These are phyloP conservation scores for Elaeidobius kamerunicus DNA, from an alignment of 2,888 invertebrate genomes.

Conservation along the genomic window DNA sequence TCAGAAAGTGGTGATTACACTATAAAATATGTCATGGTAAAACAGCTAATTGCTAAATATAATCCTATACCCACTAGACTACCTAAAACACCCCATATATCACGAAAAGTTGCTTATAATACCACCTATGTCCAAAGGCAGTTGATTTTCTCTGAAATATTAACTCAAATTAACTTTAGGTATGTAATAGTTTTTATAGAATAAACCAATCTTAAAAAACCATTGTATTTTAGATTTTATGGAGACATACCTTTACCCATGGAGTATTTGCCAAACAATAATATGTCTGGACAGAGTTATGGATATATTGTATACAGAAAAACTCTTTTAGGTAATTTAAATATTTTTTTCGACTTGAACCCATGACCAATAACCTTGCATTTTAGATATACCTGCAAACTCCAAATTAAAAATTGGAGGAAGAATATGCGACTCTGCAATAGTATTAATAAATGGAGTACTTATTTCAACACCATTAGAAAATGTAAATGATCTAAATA, in stretches of 20 bases:
- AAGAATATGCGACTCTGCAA: slow-evolving; percentile 51
- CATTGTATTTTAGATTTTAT: slow-evolving; percentile 9
- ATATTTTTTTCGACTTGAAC: not conserved
- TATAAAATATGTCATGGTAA: slow-evolving; percentile 65
- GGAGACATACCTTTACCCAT: slow-evolving; percentile 36
- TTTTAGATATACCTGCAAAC: slow-evolving; percentile 35
- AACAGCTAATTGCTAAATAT: slow-evolving; percentile 50
- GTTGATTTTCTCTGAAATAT: slow-evolving; percentile 3
- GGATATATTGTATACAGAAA: slow-evolving; percentile 56
- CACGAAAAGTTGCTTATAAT: slow-evolving; percentile 3
- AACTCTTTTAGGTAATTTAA: slow-evolving; percentile 22
- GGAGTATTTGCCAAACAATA: slow-evolving; percentile 47
- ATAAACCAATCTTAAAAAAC: no score
- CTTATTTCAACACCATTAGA: slow-evolving; percentile 43
- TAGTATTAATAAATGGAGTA: slow-evolving; percentile 50
- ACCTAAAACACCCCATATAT: slow-evolving; percentile 34
- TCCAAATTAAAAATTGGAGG: slow-evolving; percentile 44
- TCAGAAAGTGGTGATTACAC: slow-evolving; percentile 87
- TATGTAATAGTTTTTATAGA: slow-evolving; percentile 2
- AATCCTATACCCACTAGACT: slow-evolving; percentile 39
- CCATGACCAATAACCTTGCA: slow-evolving; percentile 8
- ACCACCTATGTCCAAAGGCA: slow-evolving; percentile 1
- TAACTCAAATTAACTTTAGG: slow-evolving; percentile 6
- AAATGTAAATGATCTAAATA: slow-evolving; percentile 39
- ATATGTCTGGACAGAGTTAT: slow-evolving; percentile 53